Conservation (phyloP, 2,113 vertebrate genomes). For the Rhinolophus ferrumequinum region DNA sequence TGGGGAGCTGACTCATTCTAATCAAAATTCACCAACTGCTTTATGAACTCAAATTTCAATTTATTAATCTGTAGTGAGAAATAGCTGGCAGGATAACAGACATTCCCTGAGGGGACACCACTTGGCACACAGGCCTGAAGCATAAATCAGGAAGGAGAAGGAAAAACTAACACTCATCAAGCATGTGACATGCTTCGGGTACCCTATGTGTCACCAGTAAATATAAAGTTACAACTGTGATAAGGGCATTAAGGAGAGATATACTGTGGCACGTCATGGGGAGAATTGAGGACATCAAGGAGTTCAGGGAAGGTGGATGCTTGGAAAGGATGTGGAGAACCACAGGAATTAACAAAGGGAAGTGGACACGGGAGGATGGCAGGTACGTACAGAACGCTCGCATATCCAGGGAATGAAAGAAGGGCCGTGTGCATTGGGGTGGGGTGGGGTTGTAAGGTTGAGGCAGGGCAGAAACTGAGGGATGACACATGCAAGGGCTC, state of each 20-base stretch:
- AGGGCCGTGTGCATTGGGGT: background rate
- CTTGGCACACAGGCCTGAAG: background rate
- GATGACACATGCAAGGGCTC: background rate
- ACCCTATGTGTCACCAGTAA: background rate
- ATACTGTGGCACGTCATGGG: background rate
- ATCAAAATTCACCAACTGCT: background rate
- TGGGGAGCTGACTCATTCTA: background rate
- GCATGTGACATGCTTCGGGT: background rate
- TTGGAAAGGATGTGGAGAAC: background rate
- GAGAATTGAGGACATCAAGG: background rate
- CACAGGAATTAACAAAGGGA: background rate
- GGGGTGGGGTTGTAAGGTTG: no score
- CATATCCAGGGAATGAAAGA: background rate
- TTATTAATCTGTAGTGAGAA: background rate
- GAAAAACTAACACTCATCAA: background rate
- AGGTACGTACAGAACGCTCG: background rate
- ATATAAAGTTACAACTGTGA: background rate
- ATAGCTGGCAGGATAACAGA: background rate
- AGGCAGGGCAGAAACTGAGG: background rate
- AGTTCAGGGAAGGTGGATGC: background rate
- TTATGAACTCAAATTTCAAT: slow-evolving; percentile 18
- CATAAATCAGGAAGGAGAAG: background rate
- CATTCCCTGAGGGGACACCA: background rate
- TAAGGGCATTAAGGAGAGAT: background rate
- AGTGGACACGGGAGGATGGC: background rate